Evolutionary conservation across 2,797 vertebrate species (phyloP), one percentile per base, ranked within the genome.

Genomic region (Lemur catta): DNA sequence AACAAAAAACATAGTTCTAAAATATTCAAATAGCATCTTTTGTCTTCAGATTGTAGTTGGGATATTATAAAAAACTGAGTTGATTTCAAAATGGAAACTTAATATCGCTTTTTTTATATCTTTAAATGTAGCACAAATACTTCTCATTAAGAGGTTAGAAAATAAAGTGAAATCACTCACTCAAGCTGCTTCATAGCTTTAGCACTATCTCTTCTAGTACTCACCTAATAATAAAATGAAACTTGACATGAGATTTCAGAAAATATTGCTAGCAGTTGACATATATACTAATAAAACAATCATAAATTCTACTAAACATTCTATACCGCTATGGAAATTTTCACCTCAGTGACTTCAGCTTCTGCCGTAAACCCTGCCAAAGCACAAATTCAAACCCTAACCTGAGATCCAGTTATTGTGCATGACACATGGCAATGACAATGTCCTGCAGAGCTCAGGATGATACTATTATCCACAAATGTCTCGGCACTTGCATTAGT

Each of bases 371-470:
- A 98, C 71, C 99, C 99, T 92, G 98, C 92, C 93, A 99, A 97
- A 78, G 99, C 99, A 84, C 98, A 97, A 99, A 99, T 28, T 99
- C 99, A 96, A 99, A 98, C 96, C 99, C 99, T 87, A 99, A 97
- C 81, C 99, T 99, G 88, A 99, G 98, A 97, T 99, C 99, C 99
- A 99, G 99, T 98, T 99, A 99, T 97, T 99, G 99, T 98, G 99
- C 99, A 99, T 99, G 97, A 99, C 99, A 92, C 99, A 99, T 91
- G 99, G 99, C 97, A 99, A 99, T 99, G 98, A 1, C 99, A 99
- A 98, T 99, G 99, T 87, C 99, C 99, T 69, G 99, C 99, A 96
- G 99, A 98, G 98, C 99, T 99, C 95, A 99, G 99, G 59, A 99
- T 98, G 96, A 99, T 99, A 98, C 99, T 99, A 98, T 99, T 99